A percentile compares a stretch with the other conserved stretches of the same genome.
These are phyloP conservation scores for Pseudococcus longispinus DNA, from an alignment of 2,888 invertebrate genomes.

Conservation along the genomic window DNA sequence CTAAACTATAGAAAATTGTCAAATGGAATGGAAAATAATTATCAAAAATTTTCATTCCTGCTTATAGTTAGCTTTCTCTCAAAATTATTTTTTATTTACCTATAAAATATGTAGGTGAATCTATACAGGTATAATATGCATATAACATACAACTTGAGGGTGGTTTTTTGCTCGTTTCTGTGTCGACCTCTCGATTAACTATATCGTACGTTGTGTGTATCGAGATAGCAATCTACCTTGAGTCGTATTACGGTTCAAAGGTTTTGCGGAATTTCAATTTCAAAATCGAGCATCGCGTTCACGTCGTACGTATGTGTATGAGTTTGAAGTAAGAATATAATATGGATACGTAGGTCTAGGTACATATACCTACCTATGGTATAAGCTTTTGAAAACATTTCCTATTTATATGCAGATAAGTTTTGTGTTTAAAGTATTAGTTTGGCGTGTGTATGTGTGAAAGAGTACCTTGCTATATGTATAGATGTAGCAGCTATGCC, in stretches of 20 bases:
- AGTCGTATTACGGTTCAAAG: conserved; percentile 47
- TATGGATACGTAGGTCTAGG: neutral
- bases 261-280: conserved; percentile 49
- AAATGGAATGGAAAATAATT: neutral
- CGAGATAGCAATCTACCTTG: conserved; percentile 25
- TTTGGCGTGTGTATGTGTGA: conserved; percentile 5
- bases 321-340: neutral
- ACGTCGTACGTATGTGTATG: neutral
- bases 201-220: conserved; percentile 4
- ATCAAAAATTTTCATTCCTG: neutral
- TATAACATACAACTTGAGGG: neutral
- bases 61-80: neutral
- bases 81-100: neutral
- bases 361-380: conserved; percentile 19
- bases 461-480: neutral
- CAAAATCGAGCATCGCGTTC: conserved; percentile 31
- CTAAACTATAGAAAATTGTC: neutral
- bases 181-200: conserved; percentile 18
- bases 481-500: neutral
- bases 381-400: conserved; percentile 49
- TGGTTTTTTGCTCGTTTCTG: neutral
- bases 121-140: neutral
- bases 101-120: neutral
- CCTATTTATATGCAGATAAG: conserved; percentile 51
- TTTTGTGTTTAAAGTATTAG: conserved; percentile 49